phyloP scores from a whole-genome alignment of 2,888 invertebrate genomes.

The Oeneis ivallda region DNA sequence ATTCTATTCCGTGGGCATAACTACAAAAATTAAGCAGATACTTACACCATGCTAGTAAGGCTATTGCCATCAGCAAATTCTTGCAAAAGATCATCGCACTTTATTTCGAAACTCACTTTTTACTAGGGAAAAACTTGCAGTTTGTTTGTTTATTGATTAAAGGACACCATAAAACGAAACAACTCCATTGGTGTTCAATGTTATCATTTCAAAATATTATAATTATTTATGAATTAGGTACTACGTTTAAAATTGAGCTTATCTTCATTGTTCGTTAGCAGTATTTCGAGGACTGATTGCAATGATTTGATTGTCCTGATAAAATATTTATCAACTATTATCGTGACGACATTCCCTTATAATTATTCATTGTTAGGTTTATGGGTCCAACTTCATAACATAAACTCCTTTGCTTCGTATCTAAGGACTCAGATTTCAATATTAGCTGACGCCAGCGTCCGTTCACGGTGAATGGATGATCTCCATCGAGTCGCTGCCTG shows the following conservation, averaged over 20 bases:
- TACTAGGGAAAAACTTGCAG: background rate
- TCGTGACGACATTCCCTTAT: conserved; percentile 23
- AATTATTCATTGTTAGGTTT: conserved; percentile 3
- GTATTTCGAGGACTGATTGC: conserved; percentile 51
- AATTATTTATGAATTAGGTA: conserved; percentile 19
- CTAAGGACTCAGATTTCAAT: too few relatives aligned
- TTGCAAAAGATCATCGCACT: background rate
- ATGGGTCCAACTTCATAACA: background rate
- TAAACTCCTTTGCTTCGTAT: too few relatives aligned
- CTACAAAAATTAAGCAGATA: background rate
- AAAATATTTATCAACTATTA: conserved; percentile 31
- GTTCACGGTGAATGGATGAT: too few relatives aligned
- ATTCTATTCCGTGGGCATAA: too few relatives aligned
- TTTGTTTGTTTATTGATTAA: conserved; percentile 20
- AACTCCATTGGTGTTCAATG: conserved; percentile 17
- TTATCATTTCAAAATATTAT: conserved; percentile 28
- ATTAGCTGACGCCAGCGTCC: background rate
- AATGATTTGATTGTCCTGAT: conserved; percentile 50
- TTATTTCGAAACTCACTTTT: background rate
- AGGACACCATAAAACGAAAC: conserved; percentile 1
- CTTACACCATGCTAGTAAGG: conserved; percentile 7
- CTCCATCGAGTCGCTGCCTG: too few relatives aligned
- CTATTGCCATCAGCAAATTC: background rate
- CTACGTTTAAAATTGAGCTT: conserved; percentile 29
- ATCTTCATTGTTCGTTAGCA: conserved; percentile 46